Base-by-base conservation (phyloP, 37 sponge, comb jelly and placozoan genomes). In the Halichondria panicea region DNA sequence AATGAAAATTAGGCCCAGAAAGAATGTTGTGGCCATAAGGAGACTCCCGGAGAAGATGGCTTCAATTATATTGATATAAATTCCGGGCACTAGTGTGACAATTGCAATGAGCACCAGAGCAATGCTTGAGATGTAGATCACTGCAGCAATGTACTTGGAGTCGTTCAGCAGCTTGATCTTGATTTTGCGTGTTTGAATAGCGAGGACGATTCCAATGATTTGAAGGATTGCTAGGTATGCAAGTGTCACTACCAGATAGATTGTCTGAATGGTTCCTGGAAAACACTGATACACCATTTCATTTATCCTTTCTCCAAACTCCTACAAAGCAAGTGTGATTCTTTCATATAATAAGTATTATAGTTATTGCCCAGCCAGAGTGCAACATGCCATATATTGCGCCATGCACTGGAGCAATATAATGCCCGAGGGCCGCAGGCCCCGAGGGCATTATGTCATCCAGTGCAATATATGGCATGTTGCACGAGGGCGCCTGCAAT, bases 121-220 rank as follows among this genome's bases (percentile, higher is more conserved):
- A 0, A 81, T 62, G 54, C 73, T 81, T 44, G 72, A 48, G 25
- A 81, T 72, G 65, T 81, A 81, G 56, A 81, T 48, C 7, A 81
- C 61, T n/a, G 63, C 65, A 38, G 74, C 71, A 46, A 81, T 67
- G 33, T 32, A 43, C 73, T 81, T 81, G 28, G 82, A 81, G 64
- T 81, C 82, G 63, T 81, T 81, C n/a, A 81, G 55, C 25, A 54
- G 15, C 21, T 43, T 60, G 31, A 81, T 72, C 39, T 46, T 72
- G 36, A 81, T 74, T 81, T 72, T 71, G 25, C 82, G 31, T 30
- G 67, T 81, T 34, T 81, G 72, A n/a, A 81, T 31, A 52, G 73
- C 73, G 1, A 81, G 50, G 6, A 81, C 40, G 52, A 81, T 27
- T 0, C 68, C 82, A 9, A 72, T 33, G 22, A 81, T 63, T 33